Base-by-base conservation (phyloP, 2,888 invertebrate genomes). In the Eudasyphora cyanicolor region DNA sequence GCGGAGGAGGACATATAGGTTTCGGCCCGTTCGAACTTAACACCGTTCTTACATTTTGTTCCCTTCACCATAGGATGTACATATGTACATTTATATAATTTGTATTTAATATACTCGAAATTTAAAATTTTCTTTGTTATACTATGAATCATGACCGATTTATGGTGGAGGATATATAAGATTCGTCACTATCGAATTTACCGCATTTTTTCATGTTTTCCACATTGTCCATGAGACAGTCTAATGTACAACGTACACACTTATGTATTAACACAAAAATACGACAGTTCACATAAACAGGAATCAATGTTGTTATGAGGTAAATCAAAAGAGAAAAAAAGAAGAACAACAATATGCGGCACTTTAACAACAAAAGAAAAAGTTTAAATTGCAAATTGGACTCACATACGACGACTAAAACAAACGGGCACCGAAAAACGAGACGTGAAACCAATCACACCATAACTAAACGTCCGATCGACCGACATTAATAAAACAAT, bases 401-500 rank as follows among this genome's bases (percentile, higher is more conserved):
- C 49, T 67, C 76, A 84, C 73, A 81, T 60, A 62, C 49, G 32
- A 35, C 51, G 29, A 74, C n/a, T n/a, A n/a, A n/a, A n/a, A n/a
- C n/a, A 57, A 71, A 76, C 60, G 73, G 67, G 71, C 79, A 32
- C 42, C 19, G 45, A 64, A 27, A 73, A 60, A 69, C 32, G 29
- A 84, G 81, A 84, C 75, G 81, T 84, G 81, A 81, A 84, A 76
- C 77, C 57, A 75, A 84, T 81, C 81, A 67, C 67, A 67, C 67
- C 67, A 67, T 35, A 38, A 42, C 38, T 67, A 38, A 67, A 67
- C 24, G 42, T 19, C 14, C 38, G 42, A 29, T 14, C 67, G 67
- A 27, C 27, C 73, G 24, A 81, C 78, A 84, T 79, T 79, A 84
- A 84, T 76, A 84, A 81, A 81, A 81, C 80, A 84, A 78, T 84